Evolutionary conservation across 2,113 vertebrate genomes (phyloP).

Genomic region (Garra rufa): DNA sequence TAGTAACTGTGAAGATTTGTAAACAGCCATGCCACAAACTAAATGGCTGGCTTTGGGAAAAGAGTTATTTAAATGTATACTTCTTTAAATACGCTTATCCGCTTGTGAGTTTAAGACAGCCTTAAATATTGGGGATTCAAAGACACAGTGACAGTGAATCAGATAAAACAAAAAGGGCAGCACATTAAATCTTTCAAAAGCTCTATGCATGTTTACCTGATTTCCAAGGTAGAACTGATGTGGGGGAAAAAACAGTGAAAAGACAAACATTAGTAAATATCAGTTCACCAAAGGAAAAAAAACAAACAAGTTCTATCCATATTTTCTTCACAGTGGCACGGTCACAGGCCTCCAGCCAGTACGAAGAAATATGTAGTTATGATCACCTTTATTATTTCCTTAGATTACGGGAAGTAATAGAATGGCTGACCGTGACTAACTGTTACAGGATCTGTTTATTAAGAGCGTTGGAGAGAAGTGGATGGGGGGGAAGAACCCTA

Average conservation of each 20-base stretch:
- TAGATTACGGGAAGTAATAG: slow-evolving; percentile 1
- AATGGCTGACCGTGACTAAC: neutral
- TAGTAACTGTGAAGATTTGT: neutral
- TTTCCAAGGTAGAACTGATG: slow-evolving; percentile 99
- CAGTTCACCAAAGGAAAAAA: neutral
- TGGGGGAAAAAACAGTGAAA: slow-evolving; percentile 83
- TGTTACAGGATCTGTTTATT: neutral
- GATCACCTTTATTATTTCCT: neutral
- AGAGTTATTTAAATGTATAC: slow-evolving; percentile 26
- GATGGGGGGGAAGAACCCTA: neutral
- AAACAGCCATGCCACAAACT: neutral
- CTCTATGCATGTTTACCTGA: slow-evolving; percentile 88
- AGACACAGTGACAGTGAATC: slow-evolving; percentile 63
- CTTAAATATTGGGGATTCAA: slow-evolving; percentile 61
- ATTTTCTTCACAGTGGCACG: neutral
- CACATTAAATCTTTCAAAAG: slow-evolving; percentile 50
- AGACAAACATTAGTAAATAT: slow-evolving; percentile 75
- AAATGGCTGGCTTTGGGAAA: slow-evolving; percentile 12
- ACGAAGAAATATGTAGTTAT: neutral
- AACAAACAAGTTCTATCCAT: neutral
- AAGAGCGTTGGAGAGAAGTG: neutral
- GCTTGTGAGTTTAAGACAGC: slow-evolving; percentile 75
- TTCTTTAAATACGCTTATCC: slow-evolving; percentile 45
- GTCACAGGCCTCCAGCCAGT: neutral
- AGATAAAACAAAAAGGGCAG: slow-evolving; percentile 52